Percentiles rank a stretch among this genome's conserved stretches.
phyloP scores from a whole-genome alignment of 30 jellyfish, hydroid and myxozoan species.

The Chironex yamaguchii region DNA sequence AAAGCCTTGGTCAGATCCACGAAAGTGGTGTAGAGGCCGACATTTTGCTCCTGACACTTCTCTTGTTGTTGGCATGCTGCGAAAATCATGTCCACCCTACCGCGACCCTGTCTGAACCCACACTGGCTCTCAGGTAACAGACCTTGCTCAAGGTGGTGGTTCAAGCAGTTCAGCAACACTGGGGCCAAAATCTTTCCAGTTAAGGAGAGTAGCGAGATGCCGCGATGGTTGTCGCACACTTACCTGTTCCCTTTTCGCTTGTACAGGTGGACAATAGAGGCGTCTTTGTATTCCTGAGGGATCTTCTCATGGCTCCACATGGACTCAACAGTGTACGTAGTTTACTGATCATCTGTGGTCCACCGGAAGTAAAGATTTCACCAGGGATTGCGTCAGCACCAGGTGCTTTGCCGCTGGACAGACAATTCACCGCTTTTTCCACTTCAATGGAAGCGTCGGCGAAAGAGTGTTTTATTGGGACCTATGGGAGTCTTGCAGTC shows the following conservation, averaged over 20 bases:
- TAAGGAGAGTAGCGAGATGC: not conserved
- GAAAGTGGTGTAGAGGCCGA: slow-evolving; percentile 1
- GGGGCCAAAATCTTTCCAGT: not conserved
- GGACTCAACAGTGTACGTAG: no score
- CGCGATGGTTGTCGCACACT: not conserved
- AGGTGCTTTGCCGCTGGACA: not conserved
- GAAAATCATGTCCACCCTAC: not conserved
- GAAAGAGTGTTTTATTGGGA: not conserved
- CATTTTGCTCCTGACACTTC: not conserved
- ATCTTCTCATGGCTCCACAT: not conserved
- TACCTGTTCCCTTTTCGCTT: not conserved
- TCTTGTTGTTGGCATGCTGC: not conserved
- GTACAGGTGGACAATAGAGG: no score
- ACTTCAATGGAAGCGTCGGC: not conserved
- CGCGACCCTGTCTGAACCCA: not conserved
- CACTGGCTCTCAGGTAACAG: not conserved
- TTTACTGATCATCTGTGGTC: no score
- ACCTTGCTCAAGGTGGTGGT: not conserved
- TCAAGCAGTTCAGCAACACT: not conserved
- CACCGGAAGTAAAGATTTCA: not conserved
- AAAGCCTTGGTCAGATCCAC: slow-evolving; percentile 2
- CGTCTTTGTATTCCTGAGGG: not conserved
- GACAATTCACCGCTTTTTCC: not conserved
- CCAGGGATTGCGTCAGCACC: not conserved
- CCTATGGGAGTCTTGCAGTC: not conserved